Evolutionary conservation across 1,140 invertebrate genomes (phyloP), one percentile per base, ranked within the genome.

Genomic region (Mamestra configurata): DNA sequence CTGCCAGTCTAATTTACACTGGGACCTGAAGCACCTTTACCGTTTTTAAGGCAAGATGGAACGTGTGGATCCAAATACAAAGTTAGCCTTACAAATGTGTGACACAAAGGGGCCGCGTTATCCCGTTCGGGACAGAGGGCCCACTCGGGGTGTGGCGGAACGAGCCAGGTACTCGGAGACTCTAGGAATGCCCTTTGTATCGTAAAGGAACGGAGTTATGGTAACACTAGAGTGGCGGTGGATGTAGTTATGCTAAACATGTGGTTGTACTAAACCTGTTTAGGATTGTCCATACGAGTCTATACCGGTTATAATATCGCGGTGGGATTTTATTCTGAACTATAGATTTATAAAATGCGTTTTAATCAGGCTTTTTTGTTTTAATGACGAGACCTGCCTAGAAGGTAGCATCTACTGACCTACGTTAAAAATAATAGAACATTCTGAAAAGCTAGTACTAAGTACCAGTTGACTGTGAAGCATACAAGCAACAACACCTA

Each of bases 71-170:
- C 20, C 53, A 20, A 37, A 37, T n/a, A 66, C 35, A 66, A 66
- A 66, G 61, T 66, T n/a, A 66, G 18, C 35, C 13, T 31, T 35
- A 40, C 7, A 64, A 31, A 61, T 24, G 59, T 37, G 35, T 11
- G 35, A 37, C 35, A 66, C 61, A 66, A 40, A 40, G 61, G 35
- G 8, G 35, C 13, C 59, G 35, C 59, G 35, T 64, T 64, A 64
- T 64, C 35, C 31, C 35, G 35, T 40, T 20, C 27, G 3, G 31
- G 5, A 35, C 10, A 40, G 8, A 57, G 53, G 53, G 55, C 22
- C 11, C 53, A 57, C 53, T 57, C 53, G 18, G 22, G 20, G 20
- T 3, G 22, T 13, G 53, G 10, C 53, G 22, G 10, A 43, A 43
- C 40, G 40, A 43, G 15, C 13, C 15, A 5, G 43, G 27, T n/a